A percentile compares a stretch with the other conserved stretches of the same genome.
Evolutionary conservation across 2,888 invertebrate genomes (phyloP).

Genomic region (Stomorhina lunata): DNA sequence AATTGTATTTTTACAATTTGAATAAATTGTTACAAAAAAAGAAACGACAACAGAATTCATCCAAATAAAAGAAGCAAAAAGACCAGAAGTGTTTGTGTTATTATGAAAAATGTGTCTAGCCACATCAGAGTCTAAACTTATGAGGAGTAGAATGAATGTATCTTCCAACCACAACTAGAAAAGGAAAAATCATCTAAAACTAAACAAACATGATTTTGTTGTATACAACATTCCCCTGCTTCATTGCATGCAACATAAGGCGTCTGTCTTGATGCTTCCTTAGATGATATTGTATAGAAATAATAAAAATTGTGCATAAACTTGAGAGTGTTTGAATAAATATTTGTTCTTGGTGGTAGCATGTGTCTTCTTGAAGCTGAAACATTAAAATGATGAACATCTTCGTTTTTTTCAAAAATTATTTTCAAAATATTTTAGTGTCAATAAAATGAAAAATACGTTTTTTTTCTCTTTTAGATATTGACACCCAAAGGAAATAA

Average conservation of each 20-base stretch:
- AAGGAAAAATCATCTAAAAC: no score
- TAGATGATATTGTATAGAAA: background rate
- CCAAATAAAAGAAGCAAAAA: background rate
- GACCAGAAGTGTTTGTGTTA: conserved; percentile 10
- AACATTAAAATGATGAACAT: background rate
- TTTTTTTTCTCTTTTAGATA: background rate
- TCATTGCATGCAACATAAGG: conserved; percentile 23
- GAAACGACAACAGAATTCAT: no score
- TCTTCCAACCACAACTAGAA: conserved; percentile 37
- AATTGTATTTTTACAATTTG: conserved; percentile 50
- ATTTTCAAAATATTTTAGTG: conserved; percentile 27
- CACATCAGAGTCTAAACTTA: conserved; percentile 52
- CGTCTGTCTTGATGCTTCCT: background rate
- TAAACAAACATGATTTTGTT: conserved; percentile 41
- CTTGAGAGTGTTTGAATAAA: no score
- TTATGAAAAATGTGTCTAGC: conserved; percentile 66
- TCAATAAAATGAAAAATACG: background rate
- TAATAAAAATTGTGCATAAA: conserved; percentile 12
- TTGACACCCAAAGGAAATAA: background rate
- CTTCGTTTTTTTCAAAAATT: background rate
- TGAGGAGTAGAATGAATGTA: background rate
- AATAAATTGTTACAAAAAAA: conserved; percentile 11
- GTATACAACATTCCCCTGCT: background rate
- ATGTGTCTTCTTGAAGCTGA: conserved; percentile 14
- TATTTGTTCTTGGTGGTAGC: conserved; percentile 31